These are phyloP conservation scores for Notechis scutatus DNA, from an alignment of 2,113 vertebrate species.

Conservation along the genomic window DNA sequence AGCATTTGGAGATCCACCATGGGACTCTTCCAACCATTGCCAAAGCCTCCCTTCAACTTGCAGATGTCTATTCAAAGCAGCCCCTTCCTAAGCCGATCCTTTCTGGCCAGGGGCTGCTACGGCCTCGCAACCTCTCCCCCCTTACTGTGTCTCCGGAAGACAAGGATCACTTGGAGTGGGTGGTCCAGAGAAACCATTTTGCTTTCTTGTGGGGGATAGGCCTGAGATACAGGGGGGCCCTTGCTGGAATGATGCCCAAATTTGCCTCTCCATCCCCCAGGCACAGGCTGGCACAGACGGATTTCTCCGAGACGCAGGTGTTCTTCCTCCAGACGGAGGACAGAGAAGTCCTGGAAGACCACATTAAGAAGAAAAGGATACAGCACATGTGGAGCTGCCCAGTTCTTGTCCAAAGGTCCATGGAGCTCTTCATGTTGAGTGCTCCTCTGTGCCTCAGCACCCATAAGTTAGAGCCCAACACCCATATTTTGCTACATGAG, in stretches of 20 bases:
- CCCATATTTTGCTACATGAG: neutral
- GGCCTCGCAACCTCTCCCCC: neutral
- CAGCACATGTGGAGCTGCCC: conserved; percentile 13
- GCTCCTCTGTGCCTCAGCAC: neutral
- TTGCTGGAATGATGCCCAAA: neutral
- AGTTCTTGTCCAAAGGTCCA: neutral
- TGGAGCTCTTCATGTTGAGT: neutral
- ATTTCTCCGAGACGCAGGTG: neutral
- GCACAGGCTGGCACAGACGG: neutral
- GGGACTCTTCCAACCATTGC: neutral
- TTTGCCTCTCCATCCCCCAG: neutral
- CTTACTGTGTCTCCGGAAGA: neutral
- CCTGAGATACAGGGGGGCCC: neutral
- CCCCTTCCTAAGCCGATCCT: neutral
- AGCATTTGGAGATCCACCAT: neutral
- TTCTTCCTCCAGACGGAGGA: neutral
- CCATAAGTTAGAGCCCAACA: neutral
- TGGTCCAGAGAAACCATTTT: neutral
- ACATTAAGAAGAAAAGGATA: conserved; percentile 24
- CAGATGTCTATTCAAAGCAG: neutral
- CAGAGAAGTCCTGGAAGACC: conserved; percentile 26
- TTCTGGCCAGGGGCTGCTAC: neutral
- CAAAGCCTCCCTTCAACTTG: neutral
- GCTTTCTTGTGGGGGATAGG: neutral
- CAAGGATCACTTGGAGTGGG: neutral